Evolutionary conservation across 35 echinoderm and acorn worm genomes (phyloP), one percentile per base, ranked within the genome.

Genomic region (Anneissia japonica): DNA sequence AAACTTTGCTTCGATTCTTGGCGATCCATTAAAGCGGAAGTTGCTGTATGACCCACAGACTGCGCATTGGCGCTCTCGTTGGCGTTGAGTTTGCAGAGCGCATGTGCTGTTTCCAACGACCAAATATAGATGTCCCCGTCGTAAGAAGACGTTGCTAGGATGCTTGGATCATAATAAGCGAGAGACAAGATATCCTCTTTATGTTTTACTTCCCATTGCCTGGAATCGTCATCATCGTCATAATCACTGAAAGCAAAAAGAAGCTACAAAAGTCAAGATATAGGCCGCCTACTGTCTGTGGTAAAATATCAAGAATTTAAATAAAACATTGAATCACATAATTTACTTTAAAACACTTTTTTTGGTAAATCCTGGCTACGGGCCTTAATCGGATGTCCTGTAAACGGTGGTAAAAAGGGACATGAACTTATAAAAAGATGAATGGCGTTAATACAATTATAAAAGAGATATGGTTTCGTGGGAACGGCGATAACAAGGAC

Each of bases 101-200:
- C 88, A 41, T 99, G 96, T 0, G 91, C 86, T 16, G 96, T 99
- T 76, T 94, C 96, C 21, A 99, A 40, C 17, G 96, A 99, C 96
- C 96, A 99, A 32, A 99, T 89, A 51, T 82, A 91, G 34, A 99
- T 99, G 77, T 97, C 95, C 28, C 96, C 92, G 33, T 94, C 92
- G 76, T 94, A 94, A 0, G 96, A 99, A 0, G 96, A 94, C 12
- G 96, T 99, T 30, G 92, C 96, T 9, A 99, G 40, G 77, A 91
- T 31, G 74, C 84, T 92, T 11, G 84, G 72, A 21, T 93, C 89
- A 81, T 93, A 99, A 31, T 84, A 79, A 33, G 89, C 81, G 1
- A 99, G 81, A 11, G 92, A 91, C 35, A 99, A 83, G 31, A 99
- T 89, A 74, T 99, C 96, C 39, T 99, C 96, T 39, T 88, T 99